Percentiles rank a stretch among this genome's conserved stretches.
Conservation (phyloP, 1,140 invertebrate species). For the Platyscapa corneri region DNA sequence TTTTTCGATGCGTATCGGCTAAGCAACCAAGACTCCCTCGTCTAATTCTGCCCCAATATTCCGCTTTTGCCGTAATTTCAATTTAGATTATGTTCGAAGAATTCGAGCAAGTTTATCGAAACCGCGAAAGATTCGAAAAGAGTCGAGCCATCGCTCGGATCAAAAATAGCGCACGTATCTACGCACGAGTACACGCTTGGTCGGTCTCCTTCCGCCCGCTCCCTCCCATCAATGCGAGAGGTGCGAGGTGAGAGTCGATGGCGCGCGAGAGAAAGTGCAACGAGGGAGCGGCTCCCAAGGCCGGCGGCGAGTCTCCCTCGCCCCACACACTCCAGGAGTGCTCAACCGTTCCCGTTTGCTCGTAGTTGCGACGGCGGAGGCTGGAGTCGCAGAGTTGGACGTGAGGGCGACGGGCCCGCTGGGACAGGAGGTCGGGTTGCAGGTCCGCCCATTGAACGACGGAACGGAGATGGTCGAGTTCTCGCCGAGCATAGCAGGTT, state of each 20-base stretch:
- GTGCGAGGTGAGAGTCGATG: no score
- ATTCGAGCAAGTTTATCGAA: no score
- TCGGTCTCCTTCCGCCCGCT: not conserved
- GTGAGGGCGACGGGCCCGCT: conserved; percentile 91
- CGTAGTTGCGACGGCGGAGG: conserved; percentile 88
- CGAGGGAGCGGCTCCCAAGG: not conserved
- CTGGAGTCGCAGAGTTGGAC: conserved; percentile 92
- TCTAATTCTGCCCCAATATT: no score
- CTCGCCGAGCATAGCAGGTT: conserved; percentile 89
- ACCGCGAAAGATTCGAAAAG: no score
- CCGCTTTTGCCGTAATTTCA: no score
- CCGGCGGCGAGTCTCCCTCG: not conserved
- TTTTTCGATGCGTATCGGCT: no score
- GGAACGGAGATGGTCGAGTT: conserved; percentile 88
- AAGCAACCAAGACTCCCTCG: no score
- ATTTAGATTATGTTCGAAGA: no score
- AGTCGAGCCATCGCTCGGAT: no score
- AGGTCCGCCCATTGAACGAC: conserved; percentile 84
- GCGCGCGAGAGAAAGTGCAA: not conserved
- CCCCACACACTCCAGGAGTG: not conserved
- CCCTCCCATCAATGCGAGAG: no score
- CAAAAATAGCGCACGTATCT: not conserved
- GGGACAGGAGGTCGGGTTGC: conserved; percentile 89
- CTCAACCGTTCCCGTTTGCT: conserved; percentile 36
- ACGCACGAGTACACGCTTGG: not conserved